Percentiles rank a stretch among this genome's conserved stretches.
phyloP scores from a whole-genome alignment of 2,113 vertebrate genomes.

The Zosterops lateralis region DNA sequence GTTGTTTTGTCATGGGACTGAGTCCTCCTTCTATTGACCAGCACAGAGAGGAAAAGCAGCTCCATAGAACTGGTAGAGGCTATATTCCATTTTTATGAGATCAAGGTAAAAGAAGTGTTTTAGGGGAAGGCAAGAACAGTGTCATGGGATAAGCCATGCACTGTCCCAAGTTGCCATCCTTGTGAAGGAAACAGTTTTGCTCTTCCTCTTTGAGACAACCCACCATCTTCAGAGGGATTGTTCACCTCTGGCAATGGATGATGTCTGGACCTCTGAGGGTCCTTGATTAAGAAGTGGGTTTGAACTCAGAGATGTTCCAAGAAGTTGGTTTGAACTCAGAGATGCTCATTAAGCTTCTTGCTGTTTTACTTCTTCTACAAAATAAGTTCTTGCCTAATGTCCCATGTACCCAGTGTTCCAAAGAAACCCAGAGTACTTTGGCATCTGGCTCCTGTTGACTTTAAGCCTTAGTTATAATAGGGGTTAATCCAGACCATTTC shows the following conservation, averaged over 20 bases:
- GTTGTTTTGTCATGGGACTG: not conserved
- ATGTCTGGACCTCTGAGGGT: not conserved
- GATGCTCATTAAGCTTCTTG: not conserved
- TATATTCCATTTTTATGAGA: not conserved
- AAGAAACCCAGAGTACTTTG: not conserved
- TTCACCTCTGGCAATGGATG: not conserved
- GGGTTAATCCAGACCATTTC: conserved; percentile 1
- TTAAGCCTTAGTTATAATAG: not conserved
- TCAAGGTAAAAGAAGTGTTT: not conserved
- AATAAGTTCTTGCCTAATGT: not conserved
- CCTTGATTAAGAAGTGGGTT: not conserved
- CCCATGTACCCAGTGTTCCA: not conserved
- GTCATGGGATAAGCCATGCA: not conserved
- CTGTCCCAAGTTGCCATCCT: not conserved
- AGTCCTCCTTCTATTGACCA: not conserved
- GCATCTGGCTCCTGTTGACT: not conserved
- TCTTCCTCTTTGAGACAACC: not conserved
- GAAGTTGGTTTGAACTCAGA: not conserved
- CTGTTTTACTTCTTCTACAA: not conserved
- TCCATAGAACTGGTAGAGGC: not conserved
- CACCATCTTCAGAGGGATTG: not conserved
- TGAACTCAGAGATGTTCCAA: not conserved
- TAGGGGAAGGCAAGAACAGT: not conserved
- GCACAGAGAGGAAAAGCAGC: not conserved
- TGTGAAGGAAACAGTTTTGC: not conserved